Conservation (phyloP, 2,888 invertebrate species). For the Synanthedon tipuliformis region DNA sequence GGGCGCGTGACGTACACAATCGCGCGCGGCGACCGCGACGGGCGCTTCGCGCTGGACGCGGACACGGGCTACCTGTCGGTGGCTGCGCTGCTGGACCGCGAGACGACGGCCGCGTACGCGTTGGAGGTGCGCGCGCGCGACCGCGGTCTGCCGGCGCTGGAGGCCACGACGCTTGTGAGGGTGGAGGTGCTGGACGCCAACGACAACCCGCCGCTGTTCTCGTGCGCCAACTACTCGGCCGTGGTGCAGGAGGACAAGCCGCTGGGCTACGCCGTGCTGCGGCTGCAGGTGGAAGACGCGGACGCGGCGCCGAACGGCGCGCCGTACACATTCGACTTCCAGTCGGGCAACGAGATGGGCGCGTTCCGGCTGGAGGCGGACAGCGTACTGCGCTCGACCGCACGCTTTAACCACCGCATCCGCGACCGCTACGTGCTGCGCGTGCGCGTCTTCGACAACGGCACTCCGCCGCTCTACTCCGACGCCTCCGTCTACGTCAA, state of each 20-base stretch:
- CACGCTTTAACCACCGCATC: constrained; percentile 86
- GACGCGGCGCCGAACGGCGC: constrained; percentile 88
- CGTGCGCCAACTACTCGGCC: constrained; percentile 81
- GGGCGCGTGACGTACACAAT: constrained; percentile 83
- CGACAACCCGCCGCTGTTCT: constrained; percentile 90
- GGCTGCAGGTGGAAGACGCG: constrained; percentile 86
- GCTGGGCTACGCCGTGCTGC: constrained; percentile 82
- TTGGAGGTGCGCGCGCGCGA: constrained; percentile 87
- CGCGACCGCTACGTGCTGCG: constrained; percentile 84
- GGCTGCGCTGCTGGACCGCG: constrained; percentile 82
- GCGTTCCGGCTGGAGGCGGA: constrained; percentile 89
- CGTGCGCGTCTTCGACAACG: constrained; percentile 93
- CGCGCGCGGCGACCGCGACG: constrained; percentile 76
- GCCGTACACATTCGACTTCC: constrained; percentile 93
- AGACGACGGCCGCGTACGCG: constrained; percentile 80
- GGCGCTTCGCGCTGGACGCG: constrained; percentile 83
- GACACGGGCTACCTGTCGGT: constrained; percentile 83
- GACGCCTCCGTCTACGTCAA: constrained; percentile 77
- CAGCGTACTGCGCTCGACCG: constrained; percentile 85
- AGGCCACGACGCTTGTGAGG: constrained; percentile 78
- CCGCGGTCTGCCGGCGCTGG: constrained; percentile 81
- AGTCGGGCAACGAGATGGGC: constrained; percentile 86
- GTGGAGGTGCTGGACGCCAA: constrained; percentile 90
- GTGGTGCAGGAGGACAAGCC: constrained; percentile 91
- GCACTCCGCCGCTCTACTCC: constrained; percentile 87